Conservation (phyloP, 2,113 vertebrate species). For the Rhizomys pruinosus region DNA sequence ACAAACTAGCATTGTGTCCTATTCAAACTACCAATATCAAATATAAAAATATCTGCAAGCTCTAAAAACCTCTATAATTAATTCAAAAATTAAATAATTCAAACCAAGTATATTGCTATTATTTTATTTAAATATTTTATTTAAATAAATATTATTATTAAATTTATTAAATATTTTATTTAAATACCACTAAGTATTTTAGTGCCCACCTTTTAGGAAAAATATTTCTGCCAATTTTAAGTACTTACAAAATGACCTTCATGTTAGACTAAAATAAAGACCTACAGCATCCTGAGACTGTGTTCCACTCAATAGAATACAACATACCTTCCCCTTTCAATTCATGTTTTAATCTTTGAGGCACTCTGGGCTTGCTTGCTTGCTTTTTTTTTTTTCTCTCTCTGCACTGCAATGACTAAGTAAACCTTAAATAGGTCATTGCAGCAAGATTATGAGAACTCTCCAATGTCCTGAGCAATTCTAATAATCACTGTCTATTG, state of each 20-base stretch:
- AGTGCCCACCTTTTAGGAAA: conserved; percentile 16
- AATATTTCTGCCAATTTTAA: conserved; percentile 46
- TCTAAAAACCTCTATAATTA: conserved; percentile 5
- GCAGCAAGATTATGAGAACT: not conserved
- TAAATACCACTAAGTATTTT: conserved; percentile 27
- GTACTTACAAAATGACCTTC: conserved; percentile 31
- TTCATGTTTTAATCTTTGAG: conserved; percentile 41
- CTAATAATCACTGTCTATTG: conserved; percentile 3
- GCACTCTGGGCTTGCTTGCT: not conserved
- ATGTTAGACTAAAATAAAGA: conserved; percentile 25
- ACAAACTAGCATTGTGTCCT: conserved; percentile 19
- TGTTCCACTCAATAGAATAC: not conserved
- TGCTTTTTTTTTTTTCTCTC: conserved; percentile 18
- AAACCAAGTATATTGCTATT: conserved; percentile 40
- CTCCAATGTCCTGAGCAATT: not conserved
- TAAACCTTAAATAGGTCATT: conserved; percentile 3
- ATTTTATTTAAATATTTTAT: not conserved
- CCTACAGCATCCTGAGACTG: not conserved
- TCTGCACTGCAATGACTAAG: conserved; percentile 1
- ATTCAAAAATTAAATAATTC: conserved; percentile 60
- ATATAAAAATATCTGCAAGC: conserved; percentile 61
- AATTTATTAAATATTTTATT: not conserved
- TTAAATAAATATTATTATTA: no score
- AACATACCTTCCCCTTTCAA: not conserved
- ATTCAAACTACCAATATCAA: conserved; percentile 50